phyloP scores from a whole-genome alignment of 1,140 invertebrate genomes.

The Magallana gigas region DNA sequence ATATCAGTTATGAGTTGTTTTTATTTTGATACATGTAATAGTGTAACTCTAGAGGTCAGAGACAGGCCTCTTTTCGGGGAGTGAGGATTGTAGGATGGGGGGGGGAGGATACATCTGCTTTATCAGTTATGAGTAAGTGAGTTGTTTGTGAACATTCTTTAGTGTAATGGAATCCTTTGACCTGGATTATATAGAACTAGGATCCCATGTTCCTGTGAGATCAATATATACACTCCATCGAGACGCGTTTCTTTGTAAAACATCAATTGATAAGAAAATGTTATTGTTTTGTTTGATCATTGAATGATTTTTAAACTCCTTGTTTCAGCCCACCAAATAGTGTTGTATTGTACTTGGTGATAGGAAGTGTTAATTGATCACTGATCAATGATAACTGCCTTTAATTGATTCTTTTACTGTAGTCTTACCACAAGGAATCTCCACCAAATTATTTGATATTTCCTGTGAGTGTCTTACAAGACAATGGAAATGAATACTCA shows the following conservation, averaged over 20 bases:
- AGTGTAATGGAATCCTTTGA: not conserved
- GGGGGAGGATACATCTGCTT: too few relatives aligned
- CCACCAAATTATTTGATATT: not conserved
- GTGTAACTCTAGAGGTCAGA: too few relatives aligned
- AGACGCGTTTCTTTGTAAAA: constrained; percentile 20
- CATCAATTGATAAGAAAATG: constrained; percentile 28
- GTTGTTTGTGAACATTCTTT: constrained; percentile 1
- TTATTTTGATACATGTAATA: too few relatives aligned
- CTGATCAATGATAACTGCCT: not conserved
- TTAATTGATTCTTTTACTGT: constrained; percentile 4
- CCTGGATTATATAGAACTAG: not conserved
- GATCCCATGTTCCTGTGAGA: not conserved
- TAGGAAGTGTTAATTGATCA: constrained; percentile 27
- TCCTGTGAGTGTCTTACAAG: not conserved
- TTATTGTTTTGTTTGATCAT: constrained; percentile 18
- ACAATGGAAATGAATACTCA: not conserved
- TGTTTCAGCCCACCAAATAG: not conserved
- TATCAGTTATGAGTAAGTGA: not conserved
- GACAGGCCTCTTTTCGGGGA: too few relatives aligned
- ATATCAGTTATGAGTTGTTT: too few relatives aligned
- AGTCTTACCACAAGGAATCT: not conserved
- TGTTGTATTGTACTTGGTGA: not conserved
- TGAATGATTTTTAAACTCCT: constrained; percentile 14
- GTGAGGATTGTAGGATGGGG: too few relatives aligned
- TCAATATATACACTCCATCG: not conserved